Percentiles rank a stretch among this genome's conserved stretches.
phyloP scores from a whole-genome alignment of 2,888 invertebrate genomes.

The Hyposoter dolosus region DNA sequence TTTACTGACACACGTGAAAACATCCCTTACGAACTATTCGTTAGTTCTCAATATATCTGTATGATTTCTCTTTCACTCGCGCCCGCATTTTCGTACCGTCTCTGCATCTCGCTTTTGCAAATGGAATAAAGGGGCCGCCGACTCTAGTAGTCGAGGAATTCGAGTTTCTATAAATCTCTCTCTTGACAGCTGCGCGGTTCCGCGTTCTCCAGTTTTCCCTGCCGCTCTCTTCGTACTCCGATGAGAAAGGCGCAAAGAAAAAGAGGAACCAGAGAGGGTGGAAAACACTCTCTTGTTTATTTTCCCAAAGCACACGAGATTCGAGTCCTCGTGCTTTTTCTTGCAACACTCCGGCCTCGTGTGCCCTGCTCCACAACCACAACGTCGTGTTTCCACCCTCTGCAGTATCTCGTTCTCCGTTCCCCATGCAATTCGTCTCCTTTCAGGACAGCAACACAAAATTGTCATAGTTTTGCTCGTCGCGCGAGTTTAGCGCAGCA shows the following conservation, averaged over 20 bases:
- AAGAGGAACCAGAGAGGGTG: slow-evolving; percentile 70
- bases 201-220: slow-evolving; percentile 72
- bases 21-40: not conserved
- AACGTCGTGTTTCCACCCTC: slow-evolving; percentile 45
- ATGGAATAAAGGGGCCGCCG: slow-evolving; percentile 69
- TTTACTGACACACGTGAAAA: slow-evolving; percentile 40
- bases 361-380: slow-evolving; percentile 53
- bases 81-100: slow-evolving; percentile 55
- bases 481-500: slow-evolving; percentile 76
- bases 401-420: slow-evolving; percentile 18
- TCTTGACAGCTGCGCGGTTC: slow-evolving; percentile 84
- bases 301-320: slow-evolving; percentile 24
- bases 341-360: slow-evolving; percentile 43
- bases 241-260: slow-evolving; percentile 71
- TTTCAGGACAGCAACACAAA: slow-evolving; percentile 76
- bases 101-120: slow-evolving; percentile 62
- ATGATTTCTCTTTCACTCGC: slow-evolving; percentile 50
- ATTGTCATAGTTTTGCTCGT: slow-evolving; percentile 82
- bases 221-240: slow-evolving; percentile 65
- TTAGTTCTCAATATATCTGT: not conserved
- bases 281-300: slow-evolving; percentile 60
- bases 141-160: slow-evolving; percentile 85
- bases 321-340: slow-evolving; percentile 53
- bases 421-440: slow-evolving; percentile 58
- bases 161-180: slow-evolving; percentile 85